Evolutionary conservation across 2,888 invertebrate genomes (phyloP).

Genomic region (Acanthosepion lycidas): DNA sequence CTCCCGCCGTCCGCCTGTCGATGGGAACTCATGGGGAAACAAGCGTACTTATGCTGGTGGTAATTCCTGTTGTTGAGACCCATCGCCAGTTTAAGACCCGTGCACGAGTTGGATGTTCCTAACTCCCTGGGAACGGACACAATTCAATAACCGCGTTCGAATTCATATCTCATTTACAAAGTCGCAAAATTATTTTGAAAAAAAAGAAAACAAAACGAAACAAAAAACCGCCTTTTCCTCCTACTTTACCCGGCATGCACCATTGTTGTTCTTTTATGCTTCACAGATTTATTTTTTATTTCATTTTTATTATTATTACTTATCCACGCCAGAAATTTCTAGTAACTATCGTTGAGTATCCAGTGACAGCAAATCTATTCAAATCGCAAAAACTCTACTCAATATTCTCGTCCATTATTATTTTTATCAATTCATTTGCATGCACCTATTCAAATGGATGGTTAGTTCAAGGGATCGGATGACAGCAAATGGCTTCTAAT

Average conservation of each 20-base stretch:
- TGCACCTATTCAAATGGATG: no score
- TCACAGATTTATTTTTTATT: neutral
- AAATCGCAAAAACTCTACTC: no score
- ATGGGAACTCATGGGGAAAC: no score
- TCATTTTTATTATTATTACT: no score
- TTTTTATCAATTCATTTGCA: no score
- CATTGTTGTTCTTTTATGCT: conserved; percentile 4
- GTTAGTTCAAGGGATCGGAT: no score
- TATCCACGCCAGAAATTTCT: no score
- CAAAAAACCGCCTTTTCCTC: neutral
- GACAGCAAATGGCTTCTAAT: no score
- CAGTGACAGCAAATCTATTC: neutral
- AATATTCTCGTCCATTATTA: no score
- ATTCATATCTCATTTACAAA: neutral
- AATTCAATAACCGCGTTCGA: neutral
- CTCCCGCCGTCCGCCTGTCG: neutral
- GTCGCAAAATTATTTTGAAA: neutral
- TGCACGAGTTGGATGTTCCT: neutral
- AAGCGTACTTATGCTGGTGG: neutral
- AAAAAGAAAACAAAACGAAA: neutral
- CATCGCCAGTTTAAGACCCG: neutral
- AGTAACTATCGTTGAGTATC: no score
- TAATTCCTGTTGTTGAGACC: neutral
- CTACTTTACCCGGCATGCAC: neutral
- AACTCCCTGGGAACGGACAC: neutral